These are phyloP conservation scores for Anticlea derivata DNA, from an alignment of 2,888 invertebrate genomes.

Conservation along the genomic window DNA sequence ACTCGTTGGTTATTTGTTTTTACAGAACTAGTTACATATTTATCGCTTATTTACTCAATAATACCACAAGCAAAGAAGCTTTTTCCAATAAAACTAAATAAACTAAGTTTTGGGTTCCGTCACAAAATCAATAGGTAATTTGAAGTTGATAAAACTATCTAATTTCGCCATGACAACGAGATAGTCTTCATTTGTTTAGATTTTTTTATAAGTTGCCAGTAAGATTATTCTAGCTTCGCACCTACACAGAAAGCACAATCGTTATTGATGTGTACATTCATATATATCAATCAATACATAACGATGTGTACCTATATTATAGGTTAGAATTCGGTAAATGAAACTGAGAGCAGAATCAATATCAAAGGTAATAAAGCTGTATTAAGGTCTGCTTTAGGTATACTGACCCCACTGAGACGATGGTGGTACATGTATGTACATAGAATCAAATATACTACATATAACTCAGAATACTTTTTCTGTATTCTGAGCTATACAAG, in stretches of 20 bases:
- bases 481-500: too few species aligned
- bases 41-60: conserved; percentile 32
- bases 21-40: conserved; percentile 2
- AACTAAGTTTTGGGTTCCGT: conserved; percentile 29
- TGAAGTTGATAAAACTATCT: conserved; percentile 43
- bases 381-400: conserved; percentile 1
- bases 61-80: conserved; percentile 24
- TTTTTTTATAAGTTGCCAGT: conserved; percentile 36
- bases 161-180: conserved; percentile 56
- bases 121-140: conserved; percentile 32
- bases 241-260: too few species aligned
- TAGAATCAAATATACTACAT: neutral
- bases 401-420: conserved; percentile 30
- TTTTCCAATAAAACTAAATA: conserved; percentile 34
- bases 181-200: conserved; percentile 47
- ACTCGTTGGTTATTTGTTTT: neutral
- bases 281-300: too few species aligned
- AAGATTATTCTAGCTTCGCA: too few species aligned
- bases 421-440: conserved; percentile 14
- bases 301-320: too few species aligned
- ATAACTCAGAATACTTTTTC: too few species aligned
- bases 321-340: conserved; percentile 60
- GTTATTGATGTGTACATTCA: too few species aligned
- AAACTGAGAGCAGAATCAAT: conserved; percentile 66
- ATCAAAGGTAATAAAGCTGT: conserved; percentile 56